phyloP scores from a whole-genome alignment of 2,888 invertebrate genomes.

The Trissoscelio sp. region DNA sequence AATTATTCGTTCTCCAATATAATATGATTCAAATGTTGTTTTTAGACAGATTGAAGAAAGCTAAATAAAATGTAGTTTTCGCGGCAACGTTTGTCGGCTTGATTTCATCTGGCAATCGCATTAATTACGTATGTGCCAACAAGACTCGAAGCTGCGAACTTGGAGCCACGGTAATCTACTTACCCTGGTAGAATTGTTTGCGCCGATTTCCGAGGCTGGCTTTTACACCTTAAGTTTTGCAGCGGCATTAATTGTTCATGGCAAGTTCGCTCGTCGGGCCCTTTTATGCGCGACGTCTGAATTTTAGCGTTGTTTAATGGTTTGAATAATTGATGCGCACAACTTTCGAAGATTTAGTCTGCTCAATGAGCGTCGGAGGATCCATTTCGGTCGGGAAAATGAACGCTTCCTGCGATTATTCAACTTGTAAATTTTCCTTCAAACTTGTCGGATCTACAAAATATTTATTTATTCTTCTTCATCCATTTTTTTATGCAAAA shows the following conservation, averaged over 20 bases:
- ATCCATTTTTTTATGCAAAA: not conserved
- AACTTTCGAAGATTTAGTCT: not conserved
- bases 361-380: not conserved
- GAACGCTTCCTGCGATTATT: not conserved
- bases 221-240: conserved; percentile 13
- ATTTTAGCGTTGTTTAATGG: conserved; percentile 14
- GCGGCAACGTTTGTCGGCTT: not conserved
- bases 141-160: conserved; percentile 11
- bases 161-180: conserved; percentile 16
- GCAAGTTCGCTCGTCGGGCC: not conserved
- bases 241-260: conserved; percentile 22
- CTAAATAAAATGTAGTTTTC: too few species aligned
- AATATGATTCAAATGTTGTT: too few species aligned
- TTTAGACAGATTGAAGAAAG: too few species aligned
- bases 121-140: conserved; percentile 23
- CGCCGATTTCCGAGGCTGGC: not conserved
- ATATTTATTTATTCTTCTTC: too few species aligned
- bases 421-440: not conserved
- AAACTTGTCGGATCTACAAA: too few species aligned
- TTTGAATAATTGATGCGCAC: not conserved
- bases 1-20: too few species aligned
- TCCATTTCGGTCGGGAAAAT: not conserved
- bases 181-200: conserved; percentile 4
- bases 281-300: conserved; percentile 8
- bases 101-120: not conserved